Evolutionary conservation across 1,140 invertebrate genomes (phyloP).

Genomic region (Phymastichus coffea): DNA sequence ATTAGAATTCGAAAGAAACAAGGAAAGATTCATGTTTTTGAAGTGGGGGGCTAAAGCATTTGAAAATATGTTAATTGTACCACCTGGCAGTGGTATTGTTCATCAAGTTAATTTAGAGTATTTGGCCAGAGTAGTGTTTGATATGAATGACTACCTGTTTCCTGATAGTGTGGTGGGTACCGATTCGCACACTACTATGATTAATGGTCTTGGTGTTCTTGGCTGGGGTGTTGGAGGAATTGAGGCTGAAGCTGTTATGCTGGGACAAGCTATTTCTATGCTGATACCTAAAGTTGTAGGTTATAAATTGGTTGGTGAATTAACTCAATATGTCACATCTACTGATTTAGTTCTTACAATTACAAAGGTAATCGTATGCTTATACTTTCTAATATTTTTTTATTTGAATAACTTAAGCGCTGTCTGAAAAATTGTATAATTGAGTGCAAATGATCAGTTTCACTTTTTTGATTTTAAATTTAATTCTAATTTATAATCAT

Average conservation of each 20-base stretch:
- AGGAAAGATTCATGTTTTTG: conserved; percentile 92
- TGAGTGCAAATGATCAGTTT: too few relatives aligned
- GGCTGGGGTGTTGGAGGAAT: conserved; percentile 82
- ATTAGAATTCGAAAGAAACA: conserved; percentile 94
- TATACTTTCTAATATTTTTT: conserved; percentile 17
- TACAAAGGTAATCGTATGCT: conserved; percentile 93
- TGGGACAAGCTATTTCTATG: conserved; percentile 97
- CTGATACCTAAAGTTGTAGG: conserved; percentile 94
- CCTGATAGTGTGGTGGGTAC: conserved; percentile 98
- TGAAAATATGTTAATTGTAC: conserved; percentile 95
- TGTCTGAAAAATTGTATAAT: too few relatives aligned
- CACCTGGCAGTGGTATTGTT: conserved; percentile 96
- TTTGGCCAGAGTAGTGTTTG: conserved; percentile 92
- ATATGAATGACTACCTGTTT: conserved; percentile 70
- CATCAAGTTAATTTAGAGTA: conserved; percentile 99
- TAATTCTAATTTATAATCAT: not conserved
- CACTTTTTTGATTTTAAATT: too few relatives aligned
- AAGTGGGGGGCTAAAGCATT: conserved; percentile 98
- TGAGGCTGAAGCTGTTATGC: conserved; percentile 88
- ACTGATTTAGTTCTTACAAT: conserved; percentile 98
- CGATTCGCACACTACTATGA: conserved; percentile 99
- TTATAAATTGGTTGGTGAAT: conserved; percentile 81
- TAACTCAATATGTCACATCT: conserved; percentile 86
- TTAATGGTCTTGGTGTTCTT: conserved; percentile 85
- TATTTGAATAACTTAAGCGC: too few relatives aligned